phyloP scores from a whole-genome alignment of 2,797 vertebrate species.

The Tamandua tetradactyla region DNA sequence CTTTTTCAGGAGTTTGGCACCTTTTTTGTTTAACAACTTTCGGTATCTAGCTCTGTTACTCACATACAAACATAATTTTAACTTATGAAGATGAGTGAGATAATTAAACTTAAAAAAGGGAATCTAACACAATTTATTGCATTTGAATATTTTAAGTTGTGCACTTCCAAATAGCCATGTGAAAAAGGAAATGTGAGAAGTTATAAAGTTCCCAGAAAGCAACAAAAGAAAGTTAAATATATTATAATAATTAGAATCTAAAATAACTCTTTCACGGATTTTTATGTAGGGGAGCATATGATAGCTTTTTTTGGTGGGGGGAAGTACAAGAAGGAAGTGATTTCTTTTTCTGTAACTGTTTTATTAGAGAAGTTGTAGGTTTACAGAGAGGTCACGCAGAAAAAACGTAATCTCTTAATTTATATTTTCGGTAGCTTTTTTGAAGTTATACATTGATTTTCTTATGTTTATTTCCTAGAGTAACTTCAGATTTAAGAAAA shows the following conservation, averaged over 20 bases:
- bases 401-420: neutral
- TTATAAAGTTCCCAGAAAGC: neutral
- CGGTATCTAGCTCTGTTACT: neutral
- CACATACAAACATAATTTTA: neutral
- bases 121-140: neutral
- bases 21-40: neutral
- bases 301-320: too few relatives aligned
- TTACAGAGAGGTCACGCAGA: too few relatives aligned
- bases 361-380: too few relatives aligned
- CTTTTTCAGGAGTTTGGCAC: neutral
- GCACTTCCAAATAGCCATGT: neutral
- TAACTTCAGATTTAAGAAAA: neutral
- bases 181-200: neutral
- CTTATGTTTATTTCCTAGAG: neutral
- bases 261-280: neutral
- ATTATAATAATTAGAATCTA: neutral
- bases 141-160: neutral
- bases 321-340: too few relatives aligned
- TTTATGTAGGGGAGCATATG: neutral
- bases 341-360: too few relatives aligned
- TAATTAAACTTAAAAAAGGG: neutral
- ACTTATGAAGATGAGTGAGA: neutral
- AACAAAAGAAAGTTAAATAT: neutral
- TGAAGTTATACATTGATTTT: neutral
- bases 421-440: neutral